These are phyloP conservation scores for Stenichneumon culpator DNA, from an alignment of 2,888 invertebrate genomes.

Conservation along the genomic window DNA sequence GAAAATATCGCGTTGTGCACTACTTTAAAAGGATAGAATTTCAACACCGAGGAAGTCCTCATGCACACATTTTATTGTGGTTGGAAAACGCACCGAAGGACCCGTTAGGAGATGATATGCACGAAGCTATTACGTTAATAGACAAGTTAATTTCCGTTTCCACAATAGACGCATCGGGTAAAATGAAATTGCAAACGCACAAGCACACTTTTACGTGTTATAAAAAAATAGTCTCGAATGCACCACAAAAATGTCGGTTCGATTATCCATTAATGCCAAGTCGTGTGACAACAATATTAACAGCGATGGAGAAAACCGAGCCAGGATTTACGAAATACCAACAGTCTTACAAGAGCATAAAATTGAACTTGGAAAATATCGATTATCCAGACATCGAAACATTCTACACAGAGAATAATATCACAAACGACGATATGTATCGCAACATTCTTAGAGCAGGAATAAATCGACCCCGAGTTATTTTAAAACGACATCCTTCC, in stretches of 20 bases:
- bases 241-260: constrained; percentile 76
- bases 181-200: constrained; percentile 75
- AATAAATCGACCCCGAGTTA: constrained; percentile 57
- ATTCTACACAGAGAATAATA: constrained; percentile 69
- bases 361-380: constrained; percentile 76
- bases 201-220: constrained; percentile 78
- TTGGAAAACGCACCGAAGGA: constrained; percentile 74
- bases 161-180: constrained; percentile 65
- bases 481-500: constrained; percentile 56
- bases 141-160: too few relatives aligned
- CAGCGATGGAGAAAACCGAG: constrained; percentile 68
- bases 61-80: constrained; percentile 83
- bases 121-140: too few relatives aligned
- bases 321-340: constrained; percentile 44
- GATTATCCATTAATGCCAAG: constrained; percentile 78
- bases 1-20: constrained; percentile 75
- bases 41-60: constrained; percentile 82
- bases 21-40: constrained; percentile 81
- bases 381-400: constrained; percentile 74
- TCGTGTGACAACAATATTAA: constrained; percentile 72
- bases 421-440: constrained; percentile 74
- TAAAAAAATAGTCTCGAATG: constrained; percentile 69
- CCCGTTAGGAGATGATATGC: too few relatives aligned
- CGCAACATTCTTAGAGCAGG: constrained; percentile 72
- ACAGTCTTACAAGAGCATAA: constrained; percentile 49